phyloP scores from a whole-genome alignment of 2,113 vertebrate species.

The Atlantisia rogersi region DNA sequence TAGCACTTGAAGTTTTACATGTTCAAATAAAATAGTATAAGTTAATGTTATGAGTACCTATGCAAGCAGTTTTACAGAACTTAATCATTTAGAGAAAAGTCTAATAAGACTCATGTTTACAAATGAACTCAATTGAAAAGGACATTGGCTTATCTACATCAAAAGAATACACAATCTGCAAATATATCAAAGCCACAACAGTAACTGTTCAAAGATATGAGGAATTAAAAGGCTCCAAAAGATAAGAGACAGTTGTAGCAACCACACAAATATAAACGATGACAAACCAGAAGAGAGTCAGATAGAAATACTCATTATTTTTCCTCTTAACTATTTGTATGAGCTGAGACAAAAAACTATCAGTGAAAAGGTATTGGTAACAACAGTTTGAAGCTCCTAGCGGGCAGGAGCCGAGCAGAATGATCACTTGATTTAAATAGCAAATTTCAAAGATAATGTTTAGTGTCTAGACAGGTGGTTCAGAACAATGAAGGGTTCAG shows the following conservation, averaged over 20 bases:
- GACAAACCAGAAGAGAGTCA: background rate
- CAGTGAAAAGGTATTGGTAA: background rate
- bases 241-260: background rate
- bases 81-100: background rate
- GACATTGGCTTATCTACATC: background rate
- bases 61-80: background rate
- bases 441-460: background rate
- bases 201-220: background rate
- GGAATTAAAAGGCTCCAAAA: background rate
- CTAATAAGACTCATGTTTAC: background rate
- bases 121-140: background rate
- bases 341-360: background rate
- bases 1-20: background rate
- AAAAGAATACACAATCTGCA: background rate
- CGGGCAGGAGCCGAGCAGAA: background rate
- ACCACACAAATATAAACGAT: background rate
- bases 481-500: background rate
- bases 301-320: background rate
- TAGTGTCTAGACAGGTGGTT: background rate
- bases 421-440: background rate
- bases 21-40: background rate
- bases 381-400: background rate
- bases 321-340: background rate
- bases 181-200: background rate
- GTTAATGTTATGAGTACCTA: background rate